These are phyloP conservation scores for Cryptocephalus primarius DNA, from an alignment of 2,888 invertebrate species.

Conservation along the genomic window DNA sequence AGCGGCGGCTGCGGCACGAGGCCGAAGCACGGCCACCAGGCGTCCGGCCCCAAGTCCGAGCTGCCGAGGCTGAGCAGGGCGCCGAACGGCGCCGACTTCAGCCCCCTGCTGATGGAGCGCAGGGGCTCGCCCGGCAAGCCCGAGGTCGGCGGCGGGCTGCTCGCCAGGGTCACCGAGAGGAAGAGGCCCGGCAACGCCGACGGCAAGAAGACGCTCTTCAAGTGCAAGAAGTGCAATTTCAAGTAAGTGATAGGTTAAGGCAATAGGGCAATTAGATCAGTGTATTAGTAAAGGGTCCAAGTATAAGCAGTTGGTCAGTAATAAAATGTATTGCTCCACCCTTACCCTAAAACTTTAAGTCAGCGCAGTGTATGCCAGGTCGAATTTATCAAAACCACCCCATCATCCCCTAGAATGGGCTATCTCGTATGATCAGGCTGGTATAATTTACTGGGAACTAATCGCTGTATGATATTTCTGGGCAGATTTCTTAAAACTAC, in stretches of 20 bases:
- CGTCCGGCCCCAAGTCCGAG: conserved; percentile 11
- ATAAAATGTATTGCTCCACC: no score
- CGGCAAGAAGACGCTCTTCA: conserved; percentile 69
- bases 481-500: no score
- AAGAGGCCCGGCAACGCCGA: conserved; percentile 43
- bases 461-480: no score
- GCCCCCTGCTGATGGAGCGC: conserved; percentile 18
- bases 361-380: no score
- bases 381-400: no score
- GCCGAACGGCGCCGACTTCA: conserved; percentile 25
- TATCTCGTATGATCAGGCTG: no score
- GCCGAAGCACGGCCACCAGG: conserved; percentile 25
- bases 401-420: no score
- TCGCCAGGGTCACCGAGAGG: conserved; percentile 1
- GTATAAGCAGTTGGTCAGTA: no score
- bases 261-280: neutral
- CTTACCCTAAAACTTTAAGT: no score
- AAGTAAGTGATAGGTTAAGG: conserved; percentile 46
- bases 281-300: no score
- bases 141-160: no score
- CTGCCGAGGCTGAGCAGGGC: conserved; percentile 22
- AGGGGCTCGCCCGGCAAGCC: conserved; percentile 15
- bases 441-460: no score
- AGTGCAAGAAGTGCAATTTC: conserved; percentile 84
- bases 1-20: conserved; percentile 36